A percentile compares a stretch with the other conserved stretches of the same genome.
Evolutionary conservation across 1,140 invertebrate genomes (phyloP).

Genomic region (Agrilus planipennis): DNA sequence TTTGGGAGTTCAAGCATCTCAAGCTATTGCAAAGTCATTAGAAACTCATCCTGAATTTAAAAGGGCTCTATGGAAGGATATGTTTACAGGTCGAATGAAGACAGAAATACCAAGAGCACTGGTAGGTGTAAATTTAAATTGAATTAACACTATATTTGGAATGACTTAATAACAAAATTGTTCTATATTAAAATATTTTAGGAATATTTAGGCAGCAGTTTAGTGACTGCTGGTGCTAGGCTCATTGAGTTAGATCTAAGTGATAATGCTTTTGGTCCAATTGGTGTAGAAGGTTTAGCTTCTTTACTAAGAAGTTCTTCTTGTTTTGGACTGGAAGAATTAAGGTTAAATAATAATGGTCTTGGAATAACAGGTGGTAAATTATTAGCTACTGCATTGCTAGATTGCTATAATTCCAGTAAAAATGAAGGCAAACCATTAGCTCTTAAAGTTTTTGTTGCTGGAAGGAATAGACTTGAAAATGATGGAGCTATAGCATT

Average conservation of each 20-base stretch:
- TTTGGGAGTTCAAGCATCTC: constrained; percentile 75
- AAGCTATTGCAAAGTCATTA: constrained; percentile 70
- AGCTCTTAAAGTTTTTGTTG: constrained; percentile 73
- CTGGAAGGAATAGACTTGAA: constrained; percentile 89
- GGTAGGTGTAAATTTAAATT: constrained; percentile 35
- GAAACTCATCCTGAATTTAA: constrained; percentile 65
- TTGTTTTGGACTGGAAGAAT: constrained; percentile 70
- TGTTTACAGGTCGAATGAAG: constrained; percentile 91
- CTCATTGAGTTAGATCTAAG: constrained; percentile 86
- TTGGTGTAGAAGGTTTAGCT: constrained; percentile 83
- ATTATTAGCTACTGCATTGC: constrained; percentile 67
- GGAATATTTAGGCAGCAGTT: constrained; percentile 66
- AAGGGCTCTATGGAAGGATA: constrained; percentile 85
- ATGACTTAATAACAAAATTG: background rate
- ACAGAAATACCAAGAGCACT: constrained; percentile 88
- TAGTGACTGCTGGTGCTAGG: constrained; percentile 65
- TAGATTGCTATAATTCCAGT: constrained; percentile 59
- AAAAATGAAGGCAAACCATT: constrained; percentile 48
- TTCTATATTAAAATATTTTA: constrained; percentile 31
- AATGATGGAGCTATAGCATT: constrained; percentile 82
- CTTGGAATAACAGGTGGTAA: constrained; percentile 83
- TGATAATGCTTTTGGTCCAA: constrained; percentile 97
- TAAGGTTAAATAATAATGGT: constrained; percentile 91
- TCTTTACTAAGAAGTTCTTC: constrained; percentile 69
- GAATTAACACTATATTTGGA: constrained; percentile 1